Base-by-base conservation (phyloP, 1,140 invertebrate genomes). In the Melitaea cinxia region DNA sequence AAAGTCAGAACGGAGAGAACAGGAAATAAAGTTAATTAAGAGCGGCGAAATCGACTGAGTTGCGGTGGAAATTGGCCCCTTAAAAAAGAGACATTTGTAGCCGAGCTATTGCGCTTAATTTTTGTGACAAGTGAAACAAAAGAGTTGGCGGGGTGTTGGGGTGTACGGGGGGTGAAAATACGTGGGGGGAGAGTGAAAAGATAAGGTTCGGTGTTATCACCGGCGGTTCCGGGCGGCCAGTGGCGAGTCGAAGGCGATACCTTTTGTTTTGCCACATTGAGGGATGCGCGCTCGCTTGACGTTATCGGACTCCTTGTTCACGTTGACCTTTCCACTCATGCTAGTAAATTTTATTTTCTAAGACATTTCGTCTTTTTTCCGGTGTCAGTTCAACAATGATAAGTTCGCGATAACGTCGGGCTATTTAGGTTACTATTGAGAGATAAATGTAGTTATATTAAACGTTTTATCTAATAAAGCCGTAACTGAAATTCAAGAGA, bases 1-100 rank as follows among this genome's bases (percentile, higher is more conserved):
- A 88, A 89, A 82, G 83, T 76, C 77, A 76, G 76, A 83, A 80
- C 76, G 85, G 79, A 83, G 86, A 87, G 85, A 87, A 88, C 83
- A 86, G 88, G 88, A 90, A 90, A 90, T 90, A 90, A 90, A 90
- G 88, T 90, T 90, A 90, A 90, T 90, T 90, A 90, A 90, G 85
- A 89, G 88, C 83, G 78, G 85, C 86, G 83, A 88, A 90, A 90
- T 90, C 85, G 88, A 88, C 88, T 90, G 85, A 88, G 88, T 85
- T 89, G 88, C 85, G 85, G 88, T 90, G 85, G 83, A 90, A 90
- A 88, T 90, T 88, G 88, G 83, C 80, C 83, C 83, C 78, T 85
- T 87, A 87, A 90, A 90, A 90, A 88, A 88, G 88, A 90, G 83
- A 89, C 88, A 89, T 90, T 90, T 90, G 88, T 90, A 88, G 88